Base-by-base conservation (phyloP, 2,888 invertebrate species). In the Tineola bisselliella region DNA sequence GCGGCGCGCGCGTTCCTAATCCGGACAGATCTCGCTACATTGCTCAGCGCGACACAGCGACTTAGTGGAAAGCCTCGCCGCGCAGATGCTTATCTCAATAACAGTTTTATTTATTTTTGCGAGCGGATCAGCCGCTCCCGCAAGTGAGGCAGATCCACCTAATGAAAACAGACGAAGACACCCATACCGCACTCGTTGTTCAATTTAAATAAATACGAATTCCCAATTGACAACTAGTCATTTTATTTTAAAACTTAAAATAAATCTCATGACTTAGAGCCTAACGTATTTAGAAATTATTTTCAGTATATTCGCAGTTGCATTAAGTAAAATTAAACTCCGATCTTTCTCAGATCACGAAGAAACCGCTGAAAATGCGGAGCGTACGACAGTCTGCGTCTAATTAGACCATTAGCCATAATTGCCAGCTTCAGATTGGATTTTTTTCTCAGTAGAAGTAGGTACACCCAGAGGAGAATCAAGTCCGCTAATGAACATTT, bases 51-150 rank as follows among this genome's bases (percentile, higher is more conserved):
- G 83, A 82, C 84, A 81, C 83, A 77, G 76, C 77, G 81, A 82
- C 84, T 86, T 84, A 84, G 83, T 76, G 79, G 70, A 84, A 84
- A 84, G 82, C 84, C 84, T 76, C 75, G 74, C 75, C 72, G 76
- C 75, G 81, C 84, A 86, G 84, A 86, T 84, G 84, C 81, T 86
- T 86, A 84, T 84, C 87, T 81, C 86, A 86, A 86, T 86, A 87
- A 86, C 86, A 86, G 83, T 86, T 86, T 87, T 87, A 86, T 86
- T 86, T 87, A 86, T 87, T 86, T 86, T 84, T 84, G 81, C 81
- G 76, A 79, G 78, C 78, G 77, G 65, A 76, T 83, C 82, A 84
- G 84, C 84, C 82, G 65, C 78, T 78, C 79, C 77, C 81, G 65
- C 75, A 70, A 81, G 44, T 13, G 33, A 59, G 43, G 18, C 43